Conservation (phyloP, 2,797 vertebrate species). For the Peromyscus nudipes region DNA sequence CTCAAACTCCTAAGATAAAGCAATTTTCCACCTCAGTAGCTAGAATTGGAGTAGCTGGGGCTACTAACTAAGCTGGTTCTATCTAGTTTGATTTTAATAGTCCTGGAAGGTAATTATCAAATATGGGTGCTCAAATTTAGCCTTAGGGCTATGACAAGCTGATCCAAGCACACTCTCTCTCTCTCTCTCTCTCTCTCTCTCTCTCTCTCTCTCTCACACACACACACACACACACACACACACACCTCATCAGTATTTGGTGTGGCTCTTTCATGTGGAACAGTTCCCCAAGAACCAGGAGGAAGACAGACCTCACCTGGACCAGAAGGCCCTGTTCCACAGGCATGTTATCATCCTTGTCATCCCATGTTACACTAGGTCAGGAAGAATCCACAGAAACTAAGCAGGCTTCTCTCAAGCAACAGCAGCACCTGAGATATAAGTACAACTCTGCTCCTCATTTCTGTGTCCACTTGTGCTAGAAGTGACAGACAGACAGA, state of each 20-base stretch:
- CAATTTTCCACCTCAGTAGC: not conserved
- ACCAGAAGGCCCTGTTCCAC: not conserved
- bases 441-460: no score
- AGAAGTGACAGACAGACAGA: not conserved
- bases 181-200: not conserved
- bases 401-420: not conserved
- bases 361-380: no score
- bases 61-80: not conserved
- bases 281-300: no score
- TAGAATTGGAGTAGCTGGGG: not conserved
- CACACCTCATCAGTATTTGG: accelerated
- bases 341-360: no score
- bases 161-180: not conserved
- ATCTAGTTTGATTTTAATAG: not conserved
- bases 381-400: not conserved
- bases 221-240: not conserved
- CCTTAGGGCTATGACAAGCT: not conserved
- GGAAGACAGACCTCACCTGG: accelerated
- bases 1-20: not conserved
- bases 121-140: not conserved
- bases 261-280: not conserved
- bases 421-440: not conserved
- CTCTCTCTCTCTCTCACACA: no score
- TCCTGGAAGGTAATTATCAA: not conserved
- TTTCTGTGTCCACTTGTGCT: no score